A percentile compares a stretch with the other conserved stretches of the same genome.
Conservation (phyloP, 2,797 vertebrate genomes). For the Fistularia commersonii region DNA sequence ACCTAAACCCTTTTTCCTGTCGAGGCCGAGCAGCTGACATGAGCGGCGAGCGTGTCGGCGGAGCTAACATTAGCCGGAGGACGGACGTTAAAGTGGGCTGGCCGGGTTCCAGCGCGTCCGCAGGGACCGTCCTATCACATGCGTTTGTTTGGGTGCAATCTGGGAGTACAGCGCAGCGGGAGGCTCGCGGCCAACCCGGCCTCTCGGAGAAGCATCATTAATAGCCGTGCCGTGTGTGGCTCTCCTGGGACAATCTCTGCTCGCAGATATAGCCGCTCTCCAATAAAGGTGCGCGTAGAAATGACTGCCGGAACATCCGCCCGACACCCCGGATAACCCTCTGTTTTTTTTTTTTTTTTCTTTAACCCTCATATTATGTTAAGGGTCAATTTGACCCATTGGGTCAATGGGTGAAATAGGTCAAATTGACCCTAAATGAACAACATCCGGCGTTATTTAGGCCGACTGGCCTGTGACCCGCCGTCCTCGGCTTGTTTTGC, state of each 20-base stretch:
- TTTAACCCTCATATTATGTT: no score
- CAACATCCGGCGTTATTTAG: conserved; percentile 15
- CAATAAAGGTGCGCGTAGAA: conserved; percentile 19
- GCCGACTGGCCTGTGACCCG: conserved; percentile 25
- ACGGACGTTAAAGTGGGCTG: conserved; percentile 56
- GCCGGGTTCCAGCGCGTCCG: conserved; percentile 53
- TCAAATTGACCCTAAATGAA: background rate
- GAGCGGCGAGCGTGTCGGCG: conserved; percentile 40
- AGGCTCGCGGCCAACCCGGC: conserved; percentile 47
- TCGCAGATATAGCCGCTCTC: conserved; percentile 18
- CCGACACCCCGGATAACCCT: conserved; percentile 3
- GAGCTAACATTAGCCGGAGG: conserved; percentile 74
- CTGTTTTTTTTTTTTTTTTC: background rate
- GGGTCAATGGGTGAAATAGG: no score
- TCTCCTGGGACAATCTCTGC: conserved; percentile 42
- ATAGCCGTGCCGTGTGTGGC: conserved; percentile 51
- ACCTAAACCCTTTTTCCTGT: conserved; percentile 65
- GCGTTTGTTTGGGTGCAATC: conserved; percentile 74
- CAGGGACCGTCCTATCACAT: conserved; percentile 58
- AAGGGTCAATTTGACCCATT: no score
- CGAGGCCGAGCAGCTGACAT: conserved; percentile 64
- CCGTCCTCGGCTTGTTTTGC: background rate
- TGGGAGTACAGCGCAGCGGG: conserved; percentile 45
- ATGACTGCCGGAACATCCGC: conserved; percentile 11
- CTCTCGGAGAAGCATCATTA: conserved; percentile 43